A percentile compares a stretch with the other conserved stretches of the same genome.
Evolutionary conservation across 2,888 invertebrate genomes (phyloP).

Genomic region (Lepidocyrtoides sp.): DNA sequence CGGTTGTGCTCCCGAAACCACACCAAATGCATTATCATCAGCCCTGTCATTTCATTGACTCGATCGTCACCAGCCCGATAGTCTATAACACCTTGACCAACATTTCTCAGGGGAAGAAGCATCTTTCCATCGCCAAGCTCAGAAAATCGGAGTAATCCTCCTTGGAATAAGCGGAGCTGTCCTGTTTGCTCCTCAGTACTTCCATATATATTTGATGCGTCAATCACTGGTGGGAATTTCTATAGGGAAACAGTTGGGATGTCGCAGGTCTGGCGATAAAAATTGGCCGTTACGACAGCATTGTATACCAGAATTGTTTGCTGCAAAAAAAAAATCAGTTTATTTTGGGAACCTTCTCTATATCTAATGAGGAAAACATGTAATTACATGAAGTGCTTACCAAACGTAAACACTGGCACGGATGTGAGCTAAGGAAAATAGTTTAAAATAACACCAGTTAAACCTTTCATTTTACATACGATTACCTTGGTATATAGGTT

Average conservation of each 20-base stretch:
- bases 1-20: constrained; percentile 85
- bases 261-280: constrained; percentile 75
- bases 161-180: constrained; percentile 90
- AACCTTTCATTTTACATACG: neutral
- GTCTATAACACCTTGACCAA: constrained; percentile 66
- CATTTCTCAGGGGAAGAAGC: constrained; percentile 74
- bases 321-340: constrained; percentile 15
- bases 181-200: constrained; percentile 90
- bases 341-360: constrained; percentile 26
- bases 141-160: constrained; percentile 88
- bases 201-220: constrained; percentile 94
- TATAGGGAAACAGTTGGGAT: constrained; percentile 85
- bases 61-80: constrained; percentile 84
- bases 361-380: constrained; percentile 51
- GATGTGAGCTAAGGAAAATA: constrained; percentile 62
- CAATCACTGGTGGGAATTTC: constrained; percentile 87
- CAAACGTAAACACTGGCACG: constrained; percentile 80
- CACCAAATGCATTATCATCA: constrained; percentile 82
- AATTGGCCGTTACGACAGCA: constrained; percentile 84
- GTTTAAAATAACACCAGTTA: neutral
- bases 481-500: too few species aligned
- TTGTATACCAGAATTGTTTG: constrained; percentile 85
- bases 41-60: constrained; percentile 83
- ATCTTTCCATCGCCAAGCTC: constrained; percentile 73
- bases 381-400: constrained; percentile 46